These are phyloP conservation scores for Ceratosolen solmsi DNA, from an alignment of 1,140 invertebrate species.

Conservation along the genomic window DNA sequence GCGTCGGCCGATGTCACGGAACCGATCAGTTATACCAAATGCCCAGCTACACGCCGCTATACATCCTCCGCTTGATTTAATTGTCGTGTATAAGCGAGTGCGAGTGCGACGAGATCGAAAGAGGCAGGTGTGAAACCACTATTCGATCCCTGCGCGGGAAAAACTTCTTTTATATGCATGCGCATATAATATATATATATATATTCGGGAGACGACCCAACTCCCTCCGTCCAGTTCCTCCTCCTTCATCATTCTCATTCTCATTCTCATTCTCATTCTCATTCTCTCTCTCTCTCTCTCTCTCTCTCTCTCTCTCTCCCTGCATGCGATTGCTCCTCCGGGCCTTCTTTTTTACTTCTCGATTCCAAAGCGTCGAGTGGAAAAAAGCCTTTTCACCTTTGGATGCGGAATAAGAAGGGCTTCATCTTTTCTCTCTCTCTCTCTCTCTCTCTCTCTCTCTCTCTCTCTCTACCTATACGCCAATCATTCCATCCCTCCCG, in stretches of 20 bases:
- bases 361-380: slow-evolving; percentile 2
- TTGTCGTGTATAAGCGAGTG: slow-evolving; percentile 40
- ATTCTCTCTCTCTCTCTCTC: neutral
- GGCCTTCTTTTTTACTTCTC: slow-evolving; percentile 1
- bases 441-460: neutral
- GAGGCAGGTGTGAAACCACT: slow-evolving; percentile 57
- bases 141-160: slow-evolving; percentile 42
- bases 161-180: slow-evolving; percentile 1
- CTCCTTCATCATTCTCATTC: neutral
- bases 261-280: no score
- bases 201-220: neutral
- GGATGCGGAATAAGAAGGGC: neutral
- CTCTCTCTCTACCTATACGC: neutral
- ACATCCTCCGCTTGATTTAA: slow-evolving; percentile 53
- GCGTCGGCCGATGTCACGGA: slow-evolving; percentile 13
- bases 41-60: neutral
- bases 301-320: neutral
- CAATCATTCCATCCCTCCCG: no score
- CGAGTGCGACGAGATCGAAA: slow-evolving; percentile 18
- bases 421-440: neutral
- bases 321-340: neutral
- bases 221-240: neutral
- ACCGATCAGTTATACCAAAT: slow-evolving; percentile 5
- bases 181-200: neutral
- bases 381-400: slow-evolving; percentile 31